These are phyloP conservation scores for Acanthacorydalis orientalis DNA, from an alignment of 2,888 invertebrate species.

Conservation along the genomic window DNA sequence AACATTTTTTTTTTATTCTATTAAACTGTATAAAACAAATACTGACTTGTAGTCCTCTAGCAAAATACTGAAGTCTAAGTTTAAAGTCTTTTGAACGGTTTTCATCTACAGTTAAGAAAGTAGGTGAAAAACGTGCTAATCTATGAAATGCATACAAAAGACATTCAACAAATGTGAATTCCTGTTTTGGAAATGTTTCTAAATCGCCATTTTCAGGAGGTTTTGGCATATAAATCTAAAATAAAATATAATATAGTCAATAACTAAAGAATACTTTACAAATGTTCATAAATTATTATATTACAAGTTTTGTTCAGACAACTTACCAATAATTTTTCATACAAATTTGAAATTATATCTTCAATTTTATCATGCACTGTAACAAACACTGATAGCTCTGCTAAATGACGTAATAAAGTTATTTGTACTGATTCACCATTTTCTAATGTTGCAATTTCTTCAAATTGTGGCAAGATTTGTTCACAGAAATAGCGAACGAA, in stretches of 20 bases:
- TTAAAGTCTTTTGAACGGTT: constrained; percentile 69
- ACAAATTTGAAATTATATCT: constrained; percentile 57
- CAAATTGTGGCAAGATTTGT: constrained; percentile 61
- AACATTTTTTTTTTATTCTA: too few relatives aligned
- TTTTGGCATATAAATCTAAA: constrained; percentile 72
- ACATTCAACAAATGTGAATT: constrained; percentile 89
- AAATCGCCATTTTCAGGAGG: constrained; percentile 55
- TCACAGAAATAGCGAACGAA: constrained; percentile 75
- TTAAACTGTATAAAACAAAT: constrained; percentile 16
- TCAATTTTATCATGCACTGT: constrained; percentile 60
- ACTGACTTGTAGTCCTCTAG: constrained; percentile 78
- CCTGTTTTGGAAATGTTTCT: constrained; percentile 59
- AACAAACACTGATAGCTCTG: constrained; percentile 65
- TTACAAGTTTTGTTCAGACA: not conserved
- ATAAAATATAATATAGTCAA: constrained; percentile 14
- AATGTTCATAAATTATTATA: too few relatives aligned
- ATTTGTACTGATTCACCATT: constrained; percentile 50
- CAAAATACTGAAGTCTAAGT: constrained; percentile 77
- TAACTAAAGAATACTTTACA: not conserved
- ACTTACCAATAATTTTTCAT: constrained; percentile 61
- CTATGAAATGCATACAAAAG: constrained; percentile 63
- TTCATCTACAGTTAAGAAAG: constrained; percentile 57
- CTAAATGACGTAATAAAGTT: constrained; percentile 70
- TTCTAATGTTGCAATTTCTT: constrained; percentile 42
- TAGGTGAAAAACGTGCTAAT: constrained; percentile 62